These are phyloP conservation scores for Caenorhabditis sp. DNA, from an alignment of 2,888 invertebrate species.

Conservation along the genomic window DNA sequence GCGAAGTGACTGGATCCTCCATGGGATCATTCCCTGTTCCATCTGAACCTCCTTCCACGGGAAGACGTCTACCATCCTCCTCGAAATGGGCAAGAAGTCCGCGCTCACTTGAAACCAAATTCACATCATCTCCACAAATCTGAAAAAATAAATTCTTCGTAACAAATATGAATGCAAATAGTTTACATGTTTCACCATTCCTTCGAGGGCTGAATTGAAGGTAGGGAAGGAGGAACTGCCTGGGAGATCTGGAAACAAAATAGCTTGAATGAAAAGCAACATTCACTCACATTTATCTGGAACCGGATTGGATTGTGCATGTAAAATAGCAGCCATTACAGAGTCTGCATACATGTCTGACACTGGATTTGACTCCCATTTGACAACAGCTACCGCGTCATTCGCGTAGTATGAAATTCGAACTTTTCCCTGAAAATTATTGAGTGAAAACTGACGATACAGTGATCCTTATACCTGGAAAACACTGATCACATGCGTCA, in stretches of 20 bases:
- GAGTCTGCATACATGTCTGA: constrained; percentile 99
- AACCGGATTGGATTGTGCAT: constrained; percentile 87
- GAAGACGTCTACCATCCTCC: constrained; percentile 61
- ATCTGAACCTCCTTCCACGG: constrained; percentile 42
- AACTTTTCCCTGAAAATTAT: constrained; percentile 28
- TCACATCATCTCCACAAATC: constrained; percentile 70
- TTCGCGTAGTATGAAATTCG: constrained; percentile 55
- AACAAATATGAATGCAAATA: background rate
- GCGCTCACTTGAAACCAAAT: constrained; percentile 33
- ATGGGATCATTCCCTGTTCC: constrained; percentile 47
- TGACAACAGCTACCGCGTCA: constrained; percentile 88
- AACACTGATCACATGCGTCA: constrained; percentile 74
- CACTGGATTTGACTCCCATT: constrained; percentile 96
- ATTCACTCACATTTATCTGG: constrained; percentile 79
- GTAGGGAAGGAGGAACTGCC: constrained; percentile 26
- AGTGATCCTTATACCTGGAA: constrained; percentile 71
- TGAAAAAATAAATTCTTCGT: too few species aligned
- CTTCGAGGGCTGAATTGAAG: constrained; percentile 50
- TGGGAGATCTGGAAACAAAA: constrained; percentile 50
- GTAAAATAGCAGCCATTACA: constrained; percentile 91
- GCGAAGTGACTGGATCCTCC: constrained; percentile 64
- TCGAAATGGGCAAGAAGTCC: constrained; percentile 61
- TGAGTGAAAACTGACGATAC: background rate
- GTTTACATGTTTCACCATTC: constrained; percentile 68
- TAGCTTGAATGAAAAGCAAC: background rate